Conservation (phyloP, 1,140 invertebrate genomes). For the Ridgeia piscesae region DNA sequence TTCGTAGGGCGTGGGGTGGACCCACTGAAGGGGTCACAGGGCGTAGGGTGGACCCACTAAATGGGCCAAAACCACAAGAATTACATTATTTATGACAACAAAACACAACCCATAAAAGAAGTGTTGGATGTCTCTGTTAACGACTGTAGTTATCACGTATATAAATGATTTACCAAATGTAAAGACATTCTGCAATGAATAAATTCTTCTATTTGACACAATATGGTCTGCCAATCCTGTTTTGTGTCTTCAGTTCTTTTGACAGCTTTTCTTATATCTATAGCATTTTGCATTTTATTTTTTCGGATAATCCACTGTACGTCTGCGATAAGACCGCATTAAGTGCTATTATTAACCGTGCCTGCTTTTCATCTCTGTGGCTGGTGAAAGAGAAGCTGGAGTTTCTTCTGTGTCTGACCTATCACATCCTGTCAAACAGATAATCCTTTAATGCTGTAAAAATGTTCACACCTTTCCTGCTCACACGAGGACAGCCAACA, state of each 20-base stretch:
- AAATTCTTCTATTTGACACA: too few relatives aligned
- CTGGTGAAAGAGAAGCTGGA: neutral
- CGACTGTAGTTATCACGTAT: too few relatives aligned
- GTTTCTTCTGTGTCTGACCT: neutral
- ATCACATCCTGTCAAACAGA: neutral
- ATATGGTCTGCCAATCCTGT: neutral
- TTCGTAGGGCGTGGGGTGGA: too few relatives aligned
- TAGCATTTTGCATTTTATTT: neutral
- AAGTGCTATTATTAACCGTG: neutral
- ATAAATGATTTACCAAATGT: neutral
- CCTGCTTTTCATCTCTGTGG: neutral
- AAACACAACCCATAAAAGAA: too few relatives aligned
- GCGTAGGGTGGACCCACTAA: too few relatives aligned
- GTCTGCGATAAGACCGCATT: neutral
- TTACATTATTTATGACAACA: too few relatives aligned
- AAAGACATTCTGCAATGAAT: too few relatives aligned
- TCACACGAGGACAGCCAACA: neutral
- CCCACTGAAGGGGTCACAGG: too few relatives aligned
- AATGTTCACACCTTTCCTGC: neutral
- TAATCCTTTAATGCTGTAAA: neutral
- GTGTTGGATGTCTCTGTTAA: too few relatives aligned
- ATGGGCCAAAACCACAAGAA: too few relatives aligned
- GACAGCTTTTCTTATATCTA: conserved; percentile 6
- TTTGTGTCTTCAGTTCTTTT: neutral
- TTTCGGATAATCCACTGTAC: neutral